These are phyloP conservation scores for Taurulus bubalis DNA, from an alignment of 2,113 vertebrate species.

Conservation along the genomic window DNA sequence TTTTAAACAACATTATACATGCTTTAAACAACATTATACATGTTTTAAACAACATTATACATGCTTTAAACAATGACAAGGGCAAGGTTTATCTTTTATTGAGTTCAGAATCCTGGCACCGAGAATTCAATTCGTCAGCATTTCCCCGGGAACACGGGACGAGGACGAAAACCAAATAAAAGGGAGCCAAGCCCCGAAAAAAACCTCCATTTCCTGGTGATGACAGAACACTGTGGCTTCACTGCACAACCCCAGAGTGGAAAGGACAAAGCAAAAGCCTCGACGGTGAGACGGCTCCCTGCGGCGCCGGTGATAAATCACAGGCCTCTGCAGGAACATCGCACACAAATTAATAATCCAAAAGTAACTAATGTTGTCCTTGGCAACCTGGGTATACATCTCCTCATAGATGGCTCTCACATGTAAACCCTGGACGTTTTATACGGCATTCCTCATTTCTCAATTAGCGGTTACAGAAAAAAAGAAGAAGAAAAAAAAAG, in stretches of 20 bases:
- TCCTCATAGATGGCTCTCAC: constrained; percentile 40
- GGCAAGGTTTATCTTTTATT: constrained; percentile 34
- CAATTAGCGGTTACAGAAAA: constrained; percentile 23
- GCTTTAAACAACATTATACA: too few species aligned
- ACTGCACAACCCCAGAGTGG: constrained; percentile 23
- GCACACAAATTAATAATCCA: constrained; percentile 64
- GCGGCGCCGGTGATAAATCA: constrained; percentile 62
- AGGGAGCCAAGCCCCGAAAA: constrained; percentile 51
- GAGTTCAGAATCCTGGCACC: constrained; percentile 67
- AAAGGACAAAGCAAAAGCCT: constrained; percentile 15
- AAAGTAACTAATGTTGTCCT: constrained; percentile 65
- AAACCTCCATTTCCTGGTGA: constrained; percentile 74
- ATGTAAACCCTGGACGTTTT: constrained; percentile 32
- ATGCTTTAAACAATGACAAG: constrained; percentile 66
- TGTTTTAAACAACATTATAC: too few species aligned
- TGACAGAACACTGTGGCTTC: constrained; percentile 55
- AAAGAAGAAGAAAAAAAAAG: constrained; percentile 3
- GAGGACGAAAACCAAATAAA: constrained; percentile 75
- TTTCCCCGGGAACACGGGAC: constrained; percentile 65
- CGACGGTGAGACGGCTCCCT: constrained; percentile 44
- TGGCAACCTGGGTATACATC: constrained; percentile 45
- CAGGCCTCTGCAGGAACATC: constrained; percentile 60
- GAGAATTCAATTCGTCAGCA: constrained; percentile 70
- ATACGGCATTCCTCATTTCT: constrained; percentile 28
- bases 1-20: too few species aligned